phyloP scores from a whole-genome alignment of 35 echinoderm and acorn worm species.

The Diadema setosum region DNA sequence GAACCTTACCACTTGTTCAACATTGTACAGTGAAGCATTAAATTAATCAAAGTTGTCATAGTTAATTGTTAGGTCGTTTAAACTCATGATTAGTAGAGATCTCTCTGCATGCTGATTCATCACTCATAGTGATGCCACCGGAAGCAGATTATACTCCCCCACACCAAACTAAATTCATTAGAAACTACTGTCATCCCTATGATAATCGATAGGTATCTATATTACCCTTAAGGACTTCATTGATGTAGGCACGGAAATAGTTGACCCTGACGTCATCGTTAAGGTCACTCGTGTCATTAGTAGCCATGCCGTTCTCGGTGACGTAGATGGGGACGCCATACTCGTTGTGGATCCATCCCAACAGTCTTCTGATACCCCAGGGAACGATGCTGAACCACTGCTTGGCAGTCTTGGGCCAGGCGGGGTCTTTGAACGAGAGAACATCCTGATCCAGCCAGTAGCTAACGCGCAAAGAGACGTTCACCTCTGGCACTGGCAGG shows the following conservation, averaged over 20 bases:
- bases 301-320: slow-evolving; percentile 93
- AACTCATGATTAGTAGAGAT: no score
- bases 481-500: background rate
- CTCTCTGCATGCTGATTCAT: no score
- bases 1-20: no score
- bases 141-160: background rate
- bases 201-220: background rate
- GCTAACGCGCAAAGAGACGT: background rate
- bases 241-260: slow-evolving; percentile 82
- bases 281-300: slow-evolving; percentile 47
- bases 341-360: slow-evolving; percentile 74
- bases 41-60: no score
- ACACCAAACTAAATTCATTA: no score
- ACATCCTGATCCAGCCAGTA: slow-evolving; percentile 64
- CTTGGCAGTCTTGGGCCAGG: slow-evolving; percentile 68
- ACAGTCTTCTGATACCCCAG: slow-evolving; percentile 71
- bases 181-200: background rate
- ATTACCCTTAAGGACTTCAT: slow-evolving; percentile 88
- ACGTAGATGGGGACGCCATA: slow-evolving; percentile 79
- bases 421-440: background rate
- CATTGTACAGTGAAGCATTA: no score
- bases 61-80: no score
- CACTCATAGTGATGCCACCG: no score
- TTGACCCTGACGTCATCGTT: slow-evolving; percentile 60
- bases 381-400: slow-evolving; percentile 68